A percentile compares a stretch with the other conserved stretches of the same genome.
These are phyloP conservation scores for Dendroctonus valens DNA, from an alignment of 1,140 invertebrate genomes.

Conservation along the genomic window DNA sequence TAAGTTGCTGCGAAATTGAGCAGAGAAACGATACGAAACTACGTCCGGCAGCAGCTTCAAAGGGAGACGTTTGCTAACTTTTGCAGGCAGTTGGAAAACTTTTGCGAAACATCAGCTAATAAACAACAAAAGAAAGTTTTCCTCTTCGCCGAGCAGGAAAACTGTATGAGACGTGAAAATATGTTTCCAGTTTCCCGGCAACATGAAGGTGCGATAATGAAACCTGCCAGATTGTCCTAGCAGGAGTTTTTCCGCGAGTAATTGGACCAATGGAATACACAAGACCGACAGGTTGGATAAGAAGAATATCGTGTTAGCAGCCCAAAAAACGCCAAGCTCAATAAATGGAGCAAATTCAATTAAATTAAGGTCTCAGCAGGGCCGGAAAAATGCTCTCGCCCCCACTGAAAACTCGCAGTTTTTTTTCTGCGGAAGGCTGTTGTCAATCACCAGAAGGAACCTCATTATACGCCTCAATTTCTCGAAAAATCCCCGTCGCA, in stretches of 20 bases:
- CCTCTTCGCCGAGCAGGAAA: neutral
- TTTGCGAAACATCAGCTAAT: too few species aligned
- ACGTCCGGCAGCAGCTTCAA: too few species aligned
- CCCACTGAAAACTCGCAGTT: too few species aligned
- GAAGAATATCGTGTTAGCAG: neutral
- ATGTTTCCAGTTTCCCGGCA: neutral
- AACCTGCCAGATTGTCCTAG: neutral
- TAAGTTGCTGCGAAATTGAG: too few species aligned
- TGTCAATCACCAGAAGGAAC: too few species aligned
- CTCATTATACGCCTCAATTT: too few species aligned
- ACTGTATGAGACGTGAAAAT: constrained; percentile 1
- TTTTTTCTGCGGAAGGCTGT: too few species aligned
- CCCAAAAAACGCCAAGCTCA: neutral
- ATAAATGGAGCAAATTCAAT: constrained; percentile 5
- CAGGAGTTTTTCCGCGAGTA: neutral
- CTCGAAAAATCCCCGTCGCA: too few species aligned
- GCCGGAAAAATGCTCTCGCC: too few species aligned
- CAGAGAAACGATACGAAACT: too few species aligned
- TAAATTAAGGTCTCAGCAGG: neutral
- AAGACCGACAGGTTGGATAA: neutral
- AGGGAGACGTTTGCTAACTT: too few species aligned
- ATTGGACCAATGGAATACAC: neutral
- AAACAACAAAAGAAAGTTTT: neutral
- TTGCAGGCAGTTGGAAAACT: too few species aligned
- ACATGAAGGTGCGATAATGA: neutral